Percentiles rank a stretch among this genome's conserved stretches.
Conservation (phyloP, 2,113 vertebrate genomes). For the Psilopsiagon aurifrons region DNA sequence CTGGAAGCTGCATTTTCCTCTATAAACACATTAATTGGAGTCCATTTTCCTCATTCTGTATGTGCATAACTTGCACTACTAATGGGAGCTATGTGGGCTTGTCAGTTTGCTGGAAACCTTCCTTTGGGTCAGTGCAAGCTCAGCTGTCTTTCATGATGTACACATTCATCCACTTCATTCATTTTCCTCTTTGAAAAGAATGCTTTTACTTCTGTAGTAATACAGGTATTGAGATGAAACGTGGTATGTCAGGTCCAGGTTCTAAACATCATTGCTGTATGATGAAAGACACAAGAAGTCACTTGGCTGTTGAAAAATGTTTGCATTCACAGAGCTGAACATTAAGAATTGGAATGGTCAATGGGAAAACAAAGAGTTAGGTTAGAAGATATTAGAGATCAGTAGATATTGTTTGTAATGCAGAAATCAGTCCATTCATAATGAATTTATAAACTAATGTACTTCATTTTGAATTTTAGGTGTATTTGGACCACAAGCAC, state of each 20-base stretch:
- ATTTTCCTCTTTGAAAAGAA: neutral
- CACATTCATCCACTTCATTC: neutral
- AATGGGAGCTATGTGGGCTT: neutral
- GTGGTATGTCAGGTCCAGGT: neutral
- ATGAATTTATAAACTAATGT: neutral
- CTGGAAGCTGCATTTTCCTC: slow-evolving; percentile 13
- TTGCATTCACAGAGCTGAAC: neutral
- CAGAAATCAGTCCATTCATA: neutral
- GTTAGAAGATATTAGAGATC: neutral
- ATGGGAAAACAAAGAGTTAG: neutral
- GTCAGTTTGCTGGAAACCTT: neutral
- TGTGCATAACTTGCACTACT: neutral
- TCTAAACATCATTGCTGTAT: neutral
- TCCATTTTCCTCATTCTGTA: neutral
- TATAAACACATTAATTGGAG: slow-evolving; percentile 28
- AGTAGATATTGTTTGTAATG: neutral
- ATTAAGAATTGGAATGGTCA: neutral
- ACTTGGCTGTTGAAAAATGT: neutral
- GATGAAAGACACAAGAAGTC: neutral
- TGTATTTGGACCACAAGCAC: neutral
- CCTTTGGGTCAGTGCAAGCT: neutral
- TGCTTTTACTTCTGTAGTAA: neutral
- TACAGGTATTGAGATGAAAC: neutral
- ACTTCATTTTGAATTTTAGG: neutral
- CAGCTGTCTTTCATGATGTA: neutral